Conservation (phyloP, 2,113 vertebrate genomes). For the Hystrix cristata region DNA sequence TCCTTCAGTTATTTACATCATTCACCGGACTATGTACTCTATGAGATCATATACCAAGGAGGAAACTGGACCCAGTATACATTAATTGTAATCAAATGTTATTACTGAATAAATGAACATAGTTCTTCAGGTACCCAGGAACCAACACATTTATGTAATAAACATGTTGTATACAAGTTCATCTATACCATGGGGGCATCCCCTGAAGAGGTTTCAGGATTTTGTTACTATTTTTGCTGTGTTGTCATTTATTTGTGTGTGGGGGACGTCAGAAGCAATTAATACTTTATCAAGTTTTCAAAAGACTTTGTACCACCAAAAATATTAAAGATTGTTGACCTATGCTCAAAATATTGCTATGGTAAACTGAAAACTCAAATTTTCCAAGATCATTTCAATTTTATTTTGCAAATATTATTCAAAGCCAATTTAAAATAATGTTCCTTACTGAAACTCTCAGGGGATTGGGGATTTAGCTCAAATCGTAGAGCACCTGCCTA, state of each 20-base stretch:
- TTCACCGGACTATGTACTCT: neutral
- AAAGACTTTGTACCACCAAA: neutral
- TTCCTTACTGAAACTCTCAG: neutral
- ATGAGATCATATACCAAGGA: neutral
- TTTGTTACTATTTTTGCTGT: neutral
- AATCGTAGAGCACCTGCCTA: no score
- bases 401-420: constrained; percentile 35
- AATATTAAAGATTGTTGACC: neutral
- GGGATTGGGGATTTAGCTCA: no score
- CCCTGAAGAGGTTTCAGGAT: neutral
- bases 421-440: neutral
- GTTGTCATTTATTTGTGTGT: neutral
- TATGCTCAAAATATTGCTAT: neutral
- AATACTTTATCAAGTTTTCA: neutral
- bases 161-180: neutral
- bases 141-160: neutral
- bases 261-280: neutral
- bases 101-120: neutral
- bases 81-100: neutral
- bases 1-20: neutral
- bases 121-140: neutral
- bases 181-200: neutral
- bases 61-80: neutral
- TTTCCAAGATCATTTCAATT: neutral
- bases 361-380: neutral